Conservation (phyloP, 2,113 vertebrate species). For the cat (Felis catus) region F.catus_Fca126_mat1.0 CM031412.1:160346501-160347000, state of each 20-base stretch:
- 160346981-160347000: constrained; percentile 63
- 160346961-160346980: constrained; percentile 57
- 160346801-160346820: constrained; percentile 10
- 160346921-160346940: constrained; percentile 58
- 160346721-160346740: background rate
- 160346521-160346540: background rate
- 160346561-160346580: background rate
- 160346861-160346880: constrained; percentile 48
- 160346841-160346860: background rate
- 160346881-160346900: constrained; percentile 37
- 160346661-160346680: constrained; percentile 3
- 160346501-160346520: background rate
- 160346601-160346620: background rate
- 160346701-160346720: background rate
- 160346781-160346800: background rate
- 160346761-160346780: constrained; percentile 20
- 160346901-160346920: constrained; percentile 54
- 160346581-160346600: background rate
- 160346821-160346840: background rate
- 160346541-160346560: background rate
- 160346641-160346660: background rate
- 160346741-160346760: constrained; percentile 23
- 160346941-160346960: constrained; percentile 45
- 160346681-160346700: background rate
- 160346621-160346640: background rate